Evolutionary conservation across 2,888 invertebrate species (phyloP).

Genomic region (Drosophila algonquin): DNA sequence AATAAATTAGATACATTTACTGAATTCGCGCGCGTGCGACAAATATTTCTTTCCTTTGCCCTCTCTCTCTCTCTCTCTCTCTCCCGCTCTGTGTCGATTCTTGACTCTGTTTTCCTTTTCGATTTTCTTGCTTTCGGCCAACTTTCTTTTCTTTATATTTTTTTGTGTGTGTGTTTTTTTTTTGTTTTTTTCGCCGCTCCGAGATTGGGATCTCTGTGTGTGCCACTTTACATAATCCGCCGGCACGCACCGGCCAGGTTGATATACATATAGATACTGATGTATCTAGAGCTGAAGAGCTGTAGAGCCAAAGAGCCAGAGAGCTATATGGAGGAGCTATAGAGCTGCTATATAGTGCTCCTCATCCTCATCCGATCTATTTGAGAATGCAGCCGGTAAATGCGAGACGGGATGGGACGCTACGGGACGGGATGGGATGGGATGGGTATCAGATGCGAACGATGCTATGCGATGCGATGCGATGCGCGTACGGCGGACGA

Average conservation of each 20-base stretch:
- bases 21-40: slow-evolving; percentile 53
- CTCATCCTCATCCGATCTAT: slow-evolving; percentile 31
- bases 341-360: slow-evolving; percentile 9
- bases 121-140: slow-evolving; percentile 8
- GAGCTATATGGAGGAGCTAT: slow-evolving; percentile 22
- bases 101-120: slow-evolving; percentile 4
- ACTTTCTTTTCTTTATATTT: slow-evolving; percentile 20
- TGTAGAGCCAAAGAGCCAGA: not conserved
- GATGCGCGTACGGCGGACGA: not conserved
- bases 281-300: not conserved
- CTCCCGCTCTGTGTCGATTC: not conserved
- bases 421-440: too few relatives aligned
- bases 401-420: slow-evolving; percentile 39
- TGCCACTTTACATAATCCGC: slow-evolving; percentile 75
- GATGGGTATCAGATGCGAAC: slow-evolving; percentile 14
- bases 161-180: not conserved
- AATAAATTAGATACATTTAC: slow-evolving; percentile 72
- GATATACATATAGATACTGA: not conserved
- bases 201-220: slow-evolving; percentile 24
- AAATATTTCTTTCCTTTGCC: slow-evolving; percentile 30
- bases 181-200: slow-evolving; percentile 35
- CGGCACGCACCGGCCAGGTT: slow-evolving; percentile 53
- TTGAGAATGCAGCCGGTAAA: slow-evolving; percentile 60
- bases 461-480: too few relatives aligned
- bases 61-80: slow-evolving; percentile 2